Conservation (phyloP, 2,113 vertebrate species). For the Hoplias malabaricus region DNA sequence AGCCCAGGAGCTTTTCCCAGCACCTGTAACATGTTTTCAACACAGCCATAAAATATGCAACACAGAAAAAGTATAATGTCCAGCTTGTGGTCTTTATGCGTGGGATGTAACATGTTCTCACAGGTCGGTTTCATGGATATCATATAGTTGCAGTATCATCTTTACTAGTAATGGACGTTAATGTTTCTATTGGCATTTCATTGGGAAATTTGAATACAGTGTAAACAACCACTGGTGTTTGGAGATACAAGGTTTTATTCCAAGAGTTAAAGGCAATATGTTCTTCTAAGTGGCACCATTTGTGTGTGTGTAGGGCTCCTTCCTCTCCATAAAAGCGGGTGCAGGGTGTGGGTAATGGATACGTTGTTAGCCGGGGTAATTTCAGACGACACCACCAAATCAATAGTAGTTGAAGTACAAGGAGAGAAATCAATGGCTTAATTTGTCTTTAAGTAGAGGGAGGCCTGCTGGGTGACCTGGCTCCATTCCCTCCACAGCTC, state of each 20-base stretch:
- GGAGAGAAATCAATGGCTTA: constrained; percentile 51
- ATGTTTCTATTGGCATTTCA: too few species aligned
- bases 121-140: not conserved
- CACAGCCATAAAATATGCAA: not conserved
- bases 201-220: too few species aligned
- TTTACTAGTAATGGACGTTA: too few species aligned
- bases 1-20: not conserved
- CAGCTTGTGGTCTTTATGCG: not conserved
- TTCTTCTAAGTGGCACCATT: not conserved
- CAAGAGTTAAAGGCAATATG: too few species aligned
- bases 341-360: constrained; percentile 37
- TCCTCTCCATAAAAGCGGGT: constrained; percentile 18
- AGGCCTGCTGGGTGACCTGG: constrained; percentile 19
- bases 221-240: too few species aligned
- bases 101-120: not conserved
- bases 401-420: constrained; percentile 55
- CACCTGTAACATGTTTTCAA: not conserved
- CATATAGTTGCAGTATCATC: too few species aligned
- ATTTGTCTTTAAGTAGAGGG: constrained; percentile 49
- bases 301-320: not conserved
- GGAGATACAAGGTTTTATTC: too few species aligned
- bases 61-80: not conserved
- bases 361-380: constrained; percentile 44
- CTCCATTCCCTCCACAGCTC: not conserved
- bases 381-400: constrained; percentile 49